phyloP scores from a whole-genome alignment of 2,113 vertebrate species.

The Laticauda laticaudata region DNA sequence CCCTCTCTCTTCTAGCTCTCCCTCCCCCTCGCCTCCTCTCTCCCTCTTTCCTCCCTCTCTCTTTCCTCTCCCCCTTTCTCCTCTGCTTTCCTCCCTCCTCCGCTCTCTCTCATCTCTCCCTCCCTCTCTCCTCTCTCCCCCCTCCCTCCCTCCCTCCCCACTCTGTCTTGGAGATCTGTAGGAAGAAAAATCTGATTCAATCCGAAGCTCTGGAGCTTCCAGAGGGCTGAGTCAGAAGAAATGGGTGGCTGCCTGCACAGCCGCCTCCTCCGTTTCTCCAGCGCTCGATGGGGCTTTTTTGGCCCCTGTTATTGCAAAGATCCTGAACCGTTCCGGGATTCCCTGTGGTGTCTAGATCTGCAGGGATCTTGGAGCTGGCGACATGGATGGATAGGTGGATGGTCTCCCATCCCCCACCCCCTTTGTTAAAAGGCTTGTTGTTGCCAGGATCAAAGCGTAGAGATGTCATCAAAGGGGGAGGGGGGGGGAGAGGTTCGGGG shows the following conservation, averaged over 20 bases:
- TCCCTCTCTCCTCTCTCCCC: too few species aligned
- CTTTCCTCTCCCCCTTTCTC: too few species aligned
- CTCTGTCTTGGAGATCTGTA: too few species aligned
- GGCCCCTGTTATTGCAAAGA: background rate
- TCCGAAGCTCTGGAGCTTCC: background rate
- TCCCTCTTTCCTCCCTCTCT: too few species aligned
- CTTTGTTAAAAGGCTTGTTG: conserved; percentile 19
- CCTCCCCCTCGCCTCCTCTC: too few species aligned
- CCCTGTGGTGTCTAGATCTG: too few species aligned
- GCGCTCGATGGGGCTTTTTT: background rate
- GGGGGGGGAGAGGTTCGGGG: conserved; percentile 59
- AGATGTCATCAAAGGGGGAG: conserved; percentile 73
- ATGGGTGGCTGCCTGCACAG: too few species aligned
- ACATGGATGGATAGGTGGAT: conserved; percentile 14
- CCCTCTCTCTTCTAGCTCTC: too few species aligned
- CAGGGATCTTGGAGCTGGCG: background rate
- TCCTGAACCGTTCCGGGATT: background rate
- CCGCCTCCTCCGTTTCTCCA: background rate
- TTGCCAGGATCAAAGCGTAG: conserved; percentile 66
- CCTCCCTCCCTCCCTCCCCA: too few species aligned
- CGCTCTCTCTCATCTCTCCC: too few species aligned
- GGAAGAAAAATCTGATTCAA: too few species aligned
- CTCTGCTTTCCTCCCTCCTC: too few species aligned
- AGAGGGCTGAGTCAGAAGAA: background rate
- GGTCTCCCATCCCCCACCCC: background rate